Base-by-base conservation (phyloP, 2,797 vertebrate genomes). In the Alosa sapidissima region DNA sequence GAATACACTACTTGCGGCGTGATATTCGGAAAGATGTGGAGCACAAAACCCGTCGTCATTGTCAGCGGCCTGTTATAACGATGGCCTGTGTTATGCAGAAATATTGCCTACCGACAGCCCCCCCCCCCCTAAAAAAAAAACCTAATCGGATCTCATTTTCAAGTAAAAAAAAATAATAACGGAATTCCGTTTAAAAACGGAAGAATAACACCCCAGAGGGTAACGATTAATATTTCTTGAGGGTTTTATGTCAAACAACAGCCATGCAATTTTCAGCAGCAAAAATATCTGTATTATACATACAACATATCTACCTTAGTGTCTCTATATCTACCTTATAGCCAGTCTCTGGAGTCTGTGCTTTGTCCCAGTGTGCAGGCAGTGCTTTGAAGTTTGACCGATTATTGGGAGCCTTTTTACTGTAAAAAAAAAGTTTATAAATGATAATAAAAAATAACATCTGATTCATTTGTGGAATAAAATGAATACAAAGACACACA, bases 331-430 rank as follows among this genome's bases (percentile, higher is more conserved):
- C 48, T 60, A 11, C 95, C 94, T 81, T 90, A 84, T 55, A 93
- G 90, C 94, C 95, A 0, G 82, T 93, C 8, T 88, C 85, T 2
- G 92, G 91, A 48, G 90, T 86, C 87, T 88, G 86, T 0, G 87
- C 89, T 89, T 91, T 93, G 88, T 95, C 93, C 95, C 95, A 95
- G 88, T 91, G 84, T 54, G 81, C 72, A 2, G 95, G 95, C 21
- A 93, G 3, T n/a, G 85, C 2, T 9, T 84, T 68, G 33, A 81
- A 88, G n/a, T 5, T 84, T 8, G 14, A 7, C 3, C 41, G 88
- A 82, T 0, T 85, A 21, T 5, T 82, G 3, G 9, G 28, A 48
- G 85, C 86, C 58, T 81, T 91, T 84, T 90, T 94, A 81, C 86
- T 87, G 84, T 68, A 10, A 24, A 72, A 19, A 14, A 65, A 65